Evolutionary conservation across 2,888 invertebrate genomes (phyloP).

Genomic region (Cyclophora albipunctata): DNA sequence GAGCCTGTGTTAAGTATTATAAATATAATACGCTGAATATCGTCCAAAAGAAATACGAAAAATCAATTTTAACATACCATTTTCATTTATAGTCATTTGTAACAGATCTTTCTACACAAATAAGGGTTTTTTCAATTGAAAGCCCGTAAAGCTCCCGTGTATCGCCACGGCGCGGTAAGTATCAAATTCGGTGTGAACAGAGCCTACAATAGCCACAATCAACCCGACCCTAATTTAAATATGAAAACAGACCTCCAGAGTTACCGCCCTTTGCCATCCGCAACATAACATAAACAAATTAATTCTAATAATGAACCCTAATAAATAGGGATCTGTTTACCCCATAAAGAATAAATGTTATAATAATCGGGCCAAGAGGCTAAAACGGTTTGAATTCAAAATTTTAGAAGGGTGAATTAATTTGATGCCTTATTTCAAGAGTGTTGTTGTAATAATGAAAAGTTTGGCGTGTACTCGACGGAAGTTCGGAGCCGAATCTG

Average conservation of each 20-base stretch:
- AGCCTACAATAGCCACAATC: slow-evolving; percentile 56
- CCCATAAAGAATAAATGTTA: slow-evolving; percentile 71
- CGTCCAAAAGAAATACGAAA: too few relatives aligned
- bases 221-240: slow-evolving; percentile 70
- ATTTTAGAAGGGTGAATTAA: slow-evolving; percentile 67
- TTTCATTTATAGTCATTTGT: too few relatives aligned
- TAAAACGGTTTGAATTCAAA: slow-evolving; percentile 64
- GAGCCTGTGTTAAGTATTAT: too few relatives aligned
- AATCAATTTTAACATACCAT: too few relatives aligned
- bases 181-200: too few relatives aligned
- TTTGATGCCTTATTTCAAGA: slow-evolving; percentile 43
- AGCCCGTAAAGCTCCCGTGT: too few relatives aligned
- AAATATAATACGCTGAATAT: too few relatives aligned
- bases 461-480: slow-evolving; percentile 27
- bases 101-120: too few relatives aligned
- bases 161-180: slow-evolving; percentile 12
- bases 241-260: slow-evolving; percentile 67
- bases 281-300: slow-evolving; percentile 74
- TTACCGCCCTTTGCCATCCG: slow-evolving; percentile 41
- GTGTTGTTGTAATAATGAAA: slow-evolving; percentile 45
- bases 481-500: slow-evolving; percentile 22
- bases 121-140: too few relatives aligned
- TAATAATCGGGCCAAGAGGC: slow-evolving; percentile 69
- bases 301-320: slow-evolving; percentile 73
- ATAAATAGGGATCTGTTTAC: slow-evolving; percentile 73